A percentile compares a stretch with the other conserved stretches of the same genome.
phyloP scores from a whole-genome alignment of 2,888 invertebrate species.

The Eretmocerus hayati region DNA sequence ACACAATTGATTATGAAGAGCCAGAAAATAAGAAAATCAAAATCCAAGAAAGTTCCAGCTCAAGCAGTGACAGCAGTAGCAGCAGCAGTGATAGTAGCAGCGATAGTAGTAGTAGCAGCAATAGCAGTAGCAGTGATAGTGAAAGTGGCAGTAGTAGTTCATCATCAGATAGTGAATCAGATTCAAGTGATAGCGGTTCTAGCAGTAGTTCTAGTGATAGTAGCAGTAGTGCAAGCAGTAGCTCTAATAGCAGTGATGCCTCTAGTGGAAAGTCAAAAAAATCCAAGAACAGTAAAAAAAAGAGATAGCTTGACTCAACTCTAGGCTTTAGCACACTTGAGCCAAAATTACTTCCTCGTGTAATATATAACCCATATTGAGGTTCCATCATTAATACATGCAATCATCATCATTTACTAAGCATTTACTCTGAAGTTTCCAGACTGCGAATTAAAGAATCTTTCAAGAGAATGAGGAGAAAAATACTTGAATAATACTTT shows the following conservation, averaged over 20 bases:
- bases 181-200: slow-evolving; percentile 35
- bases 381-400: too few species aligned
- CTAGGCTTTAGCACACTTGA: too few species aligned
- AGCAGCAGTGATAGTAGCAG: slow-evolving; percentile 23
- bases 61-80: slow-evolving; percentile 28
- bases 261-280: slow-evolving; percentile 24
- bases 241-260: slow-evolving; percentile 23
- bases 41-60: slow-evolving; percentile 21
- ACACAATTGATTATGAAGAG: slow-evolving; percentile 13
- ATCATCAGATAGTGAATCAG: slow-evolving; percentile 37
- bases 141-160: slow-evolving; percentile 30
- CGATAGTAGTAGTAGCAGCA: slow-evolving; percentile 27
- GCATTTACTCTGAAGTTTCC: too few species aligned
- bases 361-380: too few species aligned
- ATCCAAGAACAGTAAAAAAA: slow-evolving; percentile 14
- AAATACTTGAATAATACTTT: too few species aligned
- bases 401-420: too few species aligned
- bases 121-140: slow-evolving; percentile 34
- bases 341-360: too few species aligned
- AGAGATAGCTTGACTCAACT: slow-evolving; percentile 6
- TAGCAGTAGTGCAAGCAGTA: slow-evolving; percentile 28
- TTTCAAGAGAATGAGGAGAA: too few species aligned
- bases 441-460: too few species aligned
- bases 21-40: slow-evolving; percentile 19
- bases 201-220: slow-evolving; percentile 32